These are phyloP conservation scores for Rhyzopertha dominica DNA, from an alignment of 1,140 invertebrate species.

Conservation along the genomic window DNA sequence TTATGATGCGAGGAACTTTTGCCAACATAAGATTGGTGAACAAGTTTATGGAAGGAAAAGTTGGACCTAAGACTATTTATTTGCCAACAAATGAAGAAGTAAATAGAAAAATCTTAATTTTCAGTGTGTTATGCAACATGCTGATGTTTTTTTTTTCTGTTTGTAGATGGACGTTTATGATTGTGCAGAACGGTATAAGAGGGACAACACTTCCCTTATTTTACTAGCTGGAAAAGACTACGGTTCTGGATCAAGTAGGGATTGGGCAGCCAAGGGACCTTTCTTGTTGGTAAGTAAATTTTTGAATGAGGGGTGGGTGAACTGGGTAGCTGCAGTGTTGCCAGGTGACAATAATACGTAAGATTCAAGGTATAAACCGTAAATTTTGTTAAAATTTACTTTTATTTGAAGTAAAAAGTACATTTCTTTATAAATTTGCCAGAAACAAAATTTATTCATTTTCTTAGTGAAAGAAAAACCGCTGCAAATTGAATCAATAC, in stretches of 20 bases:
- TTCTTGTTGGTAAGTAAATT: conserved; percentile 75
- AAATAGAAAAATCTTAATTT: too few relatives aligned
- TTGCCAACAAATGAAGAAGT: conserved; percentile 82
- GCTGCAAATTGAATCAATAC: too few relatives aligned
- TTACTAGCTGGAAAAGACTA: conserved; percentile 96
- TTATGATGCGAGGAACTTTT: conserved; percentile 97
- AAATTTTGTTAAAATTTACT: too few relatives aligned
- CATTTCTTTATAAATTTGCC: too few relatives aligned
- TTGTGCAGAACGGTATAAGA: conserved; percentile 80
- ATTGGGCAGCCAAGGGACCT: conserved; percentile 98
- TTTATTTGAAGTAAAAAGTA: too few relatives aligned
- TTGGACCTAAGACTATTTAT: conserved; percentile 87
- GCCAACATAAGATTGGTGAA: conserved; percentile 96
- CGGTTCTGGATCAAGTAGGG: conserved; percentile 91
- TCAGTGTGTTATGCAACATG: too few relatives aligned
- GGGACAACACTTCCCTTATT: conserved; percentile 69
- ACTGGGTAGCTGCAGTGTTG: too few relatives aligned
- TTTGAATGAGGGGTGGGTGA: too few relatives aligned
- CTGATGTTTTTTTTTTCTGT: conserved; percentile 3
- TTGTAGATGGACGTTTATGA: conserved; percentile 88
- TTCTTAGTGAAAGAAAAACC: too few relatives aligned
- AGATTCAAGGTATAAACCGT: too few relatives aligned
- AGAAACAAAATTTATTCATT: too few relatives aligned
- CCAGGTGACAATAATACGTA: too few relatives aligned
- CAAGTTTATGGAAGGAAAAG: conserved; percentile 75